Evolutionary conservation across 2,888 invertebrate species (phyloP), one percentile per base, ranked within the genome.

Genomic region (Asteroscopus sphinx): DNA sequence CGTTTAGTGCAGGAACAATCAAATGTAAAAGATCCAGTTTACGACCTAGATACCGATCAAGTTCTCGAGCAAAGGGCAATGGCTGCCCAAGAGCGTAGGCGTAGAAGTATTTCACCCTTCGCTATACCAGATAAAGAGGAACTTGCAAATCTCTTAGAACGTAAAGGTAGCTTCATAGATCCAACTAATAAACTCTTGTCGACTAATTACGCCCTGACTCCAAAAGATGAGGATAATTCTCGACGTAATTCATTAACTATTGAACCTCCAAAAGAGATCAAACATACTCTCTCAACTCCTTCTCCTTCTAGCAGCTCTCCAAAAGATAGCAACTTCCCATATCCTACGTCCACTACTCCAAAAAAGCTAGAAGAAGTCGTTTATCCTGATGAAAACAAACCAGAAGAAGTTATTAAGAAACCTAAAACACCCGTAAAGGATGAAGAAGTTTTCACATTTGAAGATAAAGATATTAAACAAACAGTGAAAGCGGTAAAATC

Each of bases 91-190:
- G 94, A 94, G 77, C 87, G 94, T 71, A 85, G 94, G 65, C 86
- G 94, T 12, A 85, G 94, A 69, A 94, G 94, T 86, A 92, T 95
- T 77, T 95, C 94, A 39, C 94, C 94, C 6, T 95, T 94, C 79
- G 94, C 94, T 12, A 35, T 94, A 64, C 92, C 87, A 44, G 92
- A 91, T 13, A 92, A 90, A 77, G 93, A 93, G 48, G 93, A 92
- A 72, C 44, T 80, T 12, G 69, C 54, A 5, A 51, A 28, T 51
- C 76, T 70, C 52, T 78, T 95, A 33, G 83, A 91, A 78, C 86
- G 94, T 15, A 95, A 92, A 80, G 92, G 93, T 51, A 94, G 94
- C 71, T 95, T 94, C 63, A 89, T 92, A 30, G 93, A 95, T 81
- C 94, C 94, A 6, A 85, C 85, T 28, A 95, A 93, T 76, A 95